phyloP scores from a whole-genome alignment of 2,888 invertebrate species.

The Poecilus cupreus region DNA sequence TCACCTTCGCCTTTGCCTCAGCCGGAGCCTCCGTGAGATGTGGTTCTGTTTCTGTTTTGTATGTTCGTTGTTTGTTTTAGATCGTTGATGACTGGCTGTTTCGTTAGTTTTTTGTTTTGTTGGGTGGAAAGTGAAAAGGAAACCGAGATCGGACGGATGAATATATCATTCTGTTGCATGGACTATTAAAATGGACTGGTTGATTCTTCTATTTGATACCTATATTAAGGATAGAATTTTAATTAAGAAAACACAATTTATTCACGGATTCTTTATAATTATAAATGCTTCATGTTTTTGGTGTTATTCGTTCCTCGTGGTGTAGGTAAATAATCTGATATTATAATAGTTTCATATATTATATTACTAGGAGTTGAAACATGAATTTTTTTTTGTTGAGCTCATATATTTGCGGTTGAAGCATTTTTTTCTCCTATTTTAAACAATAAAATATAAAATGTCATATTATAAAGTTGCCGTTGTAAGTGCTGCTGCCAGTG shows the following conservation, averaged over 20 bases:
- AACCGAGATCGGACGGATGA: slow-evolving; percentile 15
- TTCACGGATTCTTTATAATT: too few relatives aligned
- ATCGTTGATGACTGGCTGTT: slow-evolving; percentile 31
- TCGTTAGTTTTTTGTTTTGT: slow-evolving; percentile 16
- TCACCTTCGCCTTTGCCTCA: slow-evolving; percentile 6
- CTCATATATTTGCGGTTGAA: too few relatives aligned
- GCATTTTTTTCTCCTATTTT: too few relatives aligned
- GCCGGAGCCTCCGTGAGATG: neutral
- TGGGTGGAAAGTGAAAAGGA: slow-evolving; percentile 37
- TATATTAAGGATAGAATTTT: neutral
- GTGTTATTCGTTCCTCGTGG: too few relatives aligned
- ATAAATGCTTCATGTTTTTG: too few relatives aligned
- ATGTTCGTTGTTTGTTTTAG: slow-evolving; percentile 40
- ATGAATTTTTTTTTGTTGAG: too few relatives aligned
- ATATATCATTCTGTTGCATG: slow-evolving; percentile 15
- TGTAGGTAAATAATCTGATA: too few relatives aligned
- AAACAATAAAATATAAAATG: too few relatives aligned
- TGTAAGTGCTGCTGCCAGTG: too few relatives aligned
- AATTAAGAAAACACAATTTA: neutral
- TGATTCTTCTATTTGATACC: neutral
- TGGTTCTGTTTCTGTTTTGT: neutral
- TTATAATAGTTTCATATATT: too few relatives aligned
- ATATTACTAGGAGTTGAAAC: too few relatives aligned
- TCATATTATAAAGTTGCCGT: too few relatives aligned
- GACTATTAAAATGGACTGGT: slow-evolving; percentile 15